Percentiles rank a stretch among this genome's conserved stretches.
phyloP scores from a whole-genome alignment of 2,888 invertebrate genomes.

The Polyploca ridens region DNA sequence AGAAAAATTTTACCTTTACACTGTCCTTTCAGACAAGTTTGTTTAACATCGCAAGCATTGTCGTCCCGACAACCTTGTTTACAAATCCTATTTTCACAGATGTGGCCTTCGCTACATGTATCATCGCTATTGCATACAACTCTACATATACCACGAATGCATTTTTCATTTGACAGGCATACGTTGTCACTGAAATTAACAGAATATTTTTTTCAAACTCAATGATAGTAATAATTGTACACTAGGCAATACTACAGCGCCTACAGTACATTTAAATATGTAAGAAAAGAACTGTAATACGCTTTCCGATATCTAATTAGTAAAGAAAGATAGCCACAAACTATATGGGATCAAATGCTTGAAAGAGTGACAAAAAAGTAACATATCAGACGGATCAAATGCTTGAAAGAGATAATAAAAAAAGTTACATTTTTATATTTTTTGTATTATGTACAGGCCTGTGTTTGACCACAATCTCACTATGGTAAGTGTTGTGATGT shows the following conservation, averaged over 20 bases:
- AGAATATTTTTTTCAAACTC: neutral
- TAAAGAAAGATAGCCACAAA: neutral
- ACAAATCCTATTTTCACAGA: slow-evolving; percentile 94
- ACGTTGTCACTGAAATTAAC: slow-evolving; percentile 87
- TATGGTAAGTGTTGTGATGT: too few relatives aligned
- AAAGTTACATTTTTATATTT: too few relatives aligned
- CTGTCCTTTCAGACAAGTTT: slow-evolving; percentile 92
- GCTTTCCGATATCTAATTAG: neutral
- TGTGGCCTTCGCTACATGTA: slow-evolving; percentile 91
- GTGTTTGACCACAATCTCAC: too few relatives aligned
- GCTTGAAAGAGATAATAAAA: too few relatives aligned
- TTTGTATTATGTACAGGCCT: too few relatives aligned
- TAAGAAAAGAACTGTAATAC: too few relatives aligned
- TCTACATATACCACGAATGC: slow-evolving; percentile 92
- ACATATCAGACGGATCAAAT: too few relatives aligned
- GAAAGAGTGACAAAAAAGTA: slow-evolving; percentile 5
- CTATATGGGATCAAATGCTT: too few relatives aligned
- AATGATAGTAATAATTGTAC: neutral
- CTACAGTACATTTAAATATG: too few relatives aligned
- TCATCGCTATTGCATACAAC: slow-evolving; percentile 94
- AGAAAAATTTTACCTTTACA: slow-evolving; percentile 86
- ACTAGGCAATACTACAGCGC: too few relatives aligned
- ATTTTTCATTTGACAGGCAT: slow-evolving; percentile 94
- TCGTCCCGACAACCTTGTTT: slow-evolving; percentile 95
- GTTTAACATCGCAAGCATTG: slow-evolving; percentile 88